Evolutionary conservation across 2,797 vertebrate species (phyloP), one percentile per base, ranked within the genome.

Genomic region (Acrossocheilus wenchowensis): DNA sequence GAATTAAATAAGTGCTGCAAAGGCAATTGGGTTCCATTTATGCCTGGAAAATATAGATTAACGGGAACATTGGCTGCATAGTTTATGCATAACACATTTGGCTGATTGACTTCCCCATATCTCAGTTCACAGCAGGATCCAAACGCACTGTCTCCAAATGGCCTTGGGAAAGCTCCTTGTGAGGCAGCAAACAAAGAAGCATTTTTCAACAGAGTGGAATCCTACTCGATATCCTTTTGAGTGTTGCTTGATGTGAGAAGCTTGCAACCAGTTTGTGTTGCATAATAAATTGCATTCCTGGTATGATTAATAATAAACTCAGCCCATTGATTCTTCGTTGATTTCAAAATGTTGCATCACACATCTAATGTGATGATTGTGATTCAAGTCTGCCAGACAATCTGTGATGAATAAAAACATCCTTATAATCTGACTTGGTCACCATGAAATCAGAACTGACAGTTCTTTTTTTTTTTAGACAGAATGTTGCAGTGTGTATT

Each of bases 161-260:
- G 93, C 19, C 93, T 93, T 84, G 90, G 87, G 52, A 92, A 94
- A 66, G 80, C 88, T n/a, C 91, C 95, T 23, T 92, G 95, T 84
- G 97, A 99, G 69, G 96, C 96, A 0, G 95, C 95, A 34, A 98
- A 97, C 94, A 97, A 96, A 94, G 97, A 98, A 73, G 96, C 96
- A 2, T 99, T 97, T 89, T 98, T 97, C 91, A 96, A 93, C 89
- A 94, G 98, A 92, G 97, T 99, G 82, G 96, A 98, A 86, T 97
- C 98, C 0, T 99, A 97, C 93, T 97, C 97, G 17, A 99, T 99
- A 99, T 99, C 98, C 97, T 99, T 97, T 88, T 62, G 17, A 21
- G 1, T 12, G 17, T 54, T 11, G 5, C 23, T 36, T 34, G 23
- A 62, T 81, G 60, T 48, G 10, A 73, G 48, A n/a, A 57, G 11